Evolutionary conservation across 2,113 vertebrate genomes (phyloP).

Genomic region (Centropristis striata): DNA sequence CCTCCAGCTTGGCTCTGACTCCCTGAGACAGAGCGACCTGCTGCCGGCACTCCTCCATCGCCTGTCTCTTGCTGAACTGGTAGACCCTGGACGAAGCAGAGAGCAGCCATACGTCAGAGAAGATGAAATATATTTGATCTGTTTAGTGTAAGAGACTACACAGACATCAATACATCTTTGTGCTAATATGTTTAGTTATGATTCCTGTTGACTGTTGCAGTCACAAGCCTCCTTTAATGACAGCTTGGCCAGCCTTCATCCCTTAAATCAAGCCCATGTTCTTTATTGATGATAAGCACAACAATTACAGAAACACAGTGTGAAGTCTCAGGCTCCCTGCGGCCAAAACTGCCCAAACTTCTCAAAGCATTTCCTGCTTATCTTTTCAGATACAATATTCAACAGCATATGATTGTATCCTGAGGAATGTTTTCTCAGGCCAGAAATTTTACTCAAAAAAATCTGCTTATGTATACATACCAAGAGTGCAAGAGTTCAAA

Average conservation of each 20-base stretch:
- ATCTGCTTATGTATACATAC: no score
- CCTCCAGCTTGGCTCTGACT: slow-evolving; percentile 88
- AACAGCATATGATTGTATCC: no score
- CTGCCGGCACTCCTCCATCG: slow-evolving; percentile 89
- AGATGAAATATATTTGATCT: not conserved
- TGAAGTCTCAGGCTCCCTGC: no score
- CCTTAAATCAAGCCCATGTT: no score
- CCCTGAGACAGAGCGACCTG: slow-evolving; percentile 89
- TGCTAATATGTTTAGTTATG: slow-evolving; percentile 1
- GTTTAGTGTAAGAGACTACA: not conserved
- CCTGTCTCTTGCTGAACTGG: slow-evolving; percentile 90
- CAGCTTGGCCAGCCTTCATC: not conserved
- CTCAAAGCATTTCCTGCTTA: not conserved
- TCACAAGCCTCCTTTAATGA: not conserved
- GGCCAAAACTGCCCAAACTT: not conserved
- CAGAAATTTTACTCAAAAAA: no score
- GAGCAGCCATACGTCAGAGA: not conserved
- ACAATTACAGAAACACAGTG: no score
- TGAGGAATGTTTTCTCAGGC: no score
- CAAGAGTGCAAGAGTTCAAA: no score
- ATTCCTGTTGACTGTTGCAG: slow-evolving; percentile 15
- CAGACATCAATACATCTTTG: slow-evolving; percentile 12
- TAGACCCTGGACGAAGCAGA: slow-evolving; percentile 85
- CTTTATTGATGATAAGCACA: no score
- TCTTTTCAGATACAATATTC: not conserved